A percentile compares a stretch with the other conserved stretches of the same genome.
Evolutionary conservation across 2,888 invertebrate genomes (phyloP).

Genomic region (Amblyteles armatorius): DNA sequence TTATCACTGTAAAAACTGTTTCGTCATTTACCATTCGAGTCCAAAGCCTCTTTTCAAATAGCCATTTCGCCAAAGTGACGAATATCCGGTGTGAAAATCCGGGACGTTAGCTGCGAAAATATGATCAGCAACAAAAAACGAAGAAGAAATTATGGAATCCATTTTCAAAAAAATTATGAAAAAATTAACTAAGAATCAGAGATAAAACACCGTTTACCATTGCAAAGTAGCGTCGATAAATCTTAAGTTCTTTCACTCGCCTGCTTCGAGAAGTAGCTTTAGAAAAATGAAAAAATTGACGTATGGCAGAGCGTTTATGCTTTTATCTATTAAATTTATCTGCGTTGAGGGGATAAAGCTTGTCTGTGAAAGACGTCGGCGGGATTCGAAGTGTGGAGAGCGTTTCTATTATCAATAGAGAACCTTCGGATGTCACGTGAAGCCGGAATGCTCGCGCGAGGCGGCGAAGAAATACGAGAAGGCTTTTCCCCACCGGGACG

Average conservation of each 20-base stretch:
- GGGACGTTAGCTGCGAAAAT: too few species aligned
- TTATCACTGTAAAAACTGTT: too few species aligned
- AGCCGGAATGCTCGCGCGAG: slow-evolving; percentile 54
- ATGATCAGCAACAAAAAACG: too few species aligned
- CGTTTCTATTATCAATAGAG: slow-evolving; percentile 25
- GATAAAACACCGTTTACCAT: not conserved
- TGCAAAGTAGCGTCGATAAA: not conserved
- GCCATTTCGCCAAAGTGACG: too few species aligned
- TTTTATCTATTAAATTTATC: slow-evolving; percentile 1
- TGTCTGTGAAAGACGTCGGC: not conserved
- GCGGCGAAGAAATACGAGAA: slow-evolving; percentile 9
- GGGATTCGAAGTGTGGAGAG: slow-evolving; percentile 18
- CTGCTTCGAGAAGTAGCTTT: not conserved
- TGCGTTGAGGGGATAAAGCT: slow-evolving; percentile 14
- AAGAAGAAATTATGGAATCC: not conserved
- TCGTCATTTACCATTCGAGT: too few species aligned
- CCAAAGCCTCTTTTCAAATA: too few species aligned
- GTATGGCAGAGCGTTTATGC: not conserved
- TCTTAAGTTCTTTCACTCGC: not conserved
- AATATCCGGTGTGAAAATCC: too few species aligned
- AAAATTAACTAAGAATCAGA: not conserved
- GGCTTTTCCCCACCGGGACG: slow-evolving; percentile 51
- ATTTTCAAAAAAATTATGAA: not conserved
- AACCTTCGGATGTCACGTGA: slow-evolving; percentile 31
- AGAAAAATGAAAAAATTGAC: not conserved